Percentiles rank a stretch among this genome's conserved stretches.
These are phyloP conservation scores for Notospermus geniculatus DNA, from an alignment of 1,140 invertebrate species.

Conservation along the genomic window DNA sequence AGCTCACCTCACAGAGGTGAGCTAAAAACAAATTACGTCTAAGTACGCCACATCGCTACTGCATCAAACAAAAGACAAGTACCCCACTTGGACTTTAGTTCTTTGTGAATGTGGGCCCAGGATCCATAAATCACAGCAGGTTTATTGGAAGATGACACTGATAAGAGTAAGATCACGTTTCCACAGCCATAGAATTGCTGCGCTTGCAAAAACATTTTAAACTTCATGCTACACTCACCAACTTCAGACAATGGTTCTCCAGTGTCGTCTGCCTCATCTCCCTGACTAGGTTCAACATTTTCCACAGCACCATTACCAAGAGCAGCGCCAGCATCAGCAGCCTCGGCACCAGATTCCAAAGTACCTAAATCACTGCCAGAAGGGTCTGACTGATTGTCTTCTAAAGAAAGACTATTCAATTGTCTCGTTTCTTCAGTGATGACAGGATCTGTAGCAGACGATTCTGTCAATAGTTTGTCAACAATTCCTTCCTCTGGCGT, in stretches of 20 bases:
- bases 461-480: constrained; percentile 6
- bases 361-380: neutral
- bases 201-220: too few species aligned
- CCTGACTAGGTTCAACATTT: neutral
- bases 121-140: too few species aligned
- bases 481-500: constrained; percentile 4
- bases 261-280: constrained; percentile 8
- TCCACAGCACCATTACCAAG: neutral
- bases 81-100: too few species aligned
- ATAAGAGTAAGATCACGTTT: too few species aligned
- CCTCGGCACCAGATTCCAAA: constrained; percentile 5
- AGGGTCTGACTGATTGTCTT: neutral
- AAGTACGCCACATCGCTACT: too few species aligned
- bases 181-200: too few species aligned
- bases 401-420: neutral
- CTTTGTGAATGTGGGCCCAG: too few species aligned
- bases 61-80: too few species aligned
- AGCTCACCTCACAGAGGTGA: too few species aligned
- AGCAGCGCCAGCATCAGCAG: neutral
- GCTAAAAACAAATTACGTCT: too few species aligned
- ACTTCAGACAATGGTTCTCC: constrained; percentile 1
- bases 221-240: too few species aligned
- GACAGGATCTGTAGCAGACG: constrained; percentile 8
- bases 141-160: too few species aligned
- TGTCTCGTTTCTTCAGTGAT: neutral